Evolutionary conservation across 2,797 vertebrate species (phyloP), one percentile per base, ranked within the genome.

Genomic region (Hyperoplus lanceolatus): DNA sequence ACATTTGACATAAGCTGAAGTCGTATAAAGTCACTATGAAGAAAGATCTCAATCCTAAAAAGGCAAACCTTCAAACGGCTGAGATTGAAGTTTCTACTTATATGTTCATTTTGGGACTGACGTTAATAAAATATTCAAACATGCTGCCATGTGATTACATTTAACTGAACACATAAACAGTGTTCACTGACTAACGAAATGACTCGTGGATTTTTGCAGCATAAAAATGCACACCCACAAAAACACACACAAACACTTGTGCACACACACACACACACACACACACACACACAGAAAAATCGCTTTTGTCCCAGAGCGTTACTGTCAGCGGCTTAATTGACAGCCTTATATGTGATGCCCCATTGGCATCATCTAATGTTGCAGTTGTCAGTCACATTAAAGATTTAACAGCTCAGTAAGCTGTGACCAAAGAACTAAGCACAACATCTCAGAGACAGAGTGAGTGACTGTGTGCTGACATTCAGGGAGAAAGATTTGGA

Each of bases 351-450:
- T 76, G 62, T 8, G 73, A 87, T 18, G 84, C 75, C 75, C 71
- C 82, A 75, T 42, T 67, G 84, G 80, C 84, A 75, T 73, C 80
- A 58, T 79, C 72, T 72, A 64, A 83, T 60, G 74, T 55, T 83
- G 83, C 80, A 67, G 72, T 70, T 85, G 80, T 90, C 89, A 85
- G 76, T 79, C 79, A 86, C 82, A 89, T 87, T 89, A 84, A 91
- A 85, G 78, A 92, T 86, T 85, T 74, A 91, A 74, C 81, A 70
- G 82, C 77, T 86, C 85, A 70, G 72, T 79, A 86, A 83, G 41
- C 78, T 81, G 85, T 77, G 79, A 80, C 78, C 86, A 73, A 68
- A 83, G 77, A 83, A 29, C 29, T 29, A 29, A 29, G 29, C 29
- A 29, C 29, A 41, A 72, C 39, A 59, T 56, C 79, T 69, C 57